Base-by-base conservation (phyloP, 1,140 invertebrate genomes). In the Triops longicaudatus region DNA sequence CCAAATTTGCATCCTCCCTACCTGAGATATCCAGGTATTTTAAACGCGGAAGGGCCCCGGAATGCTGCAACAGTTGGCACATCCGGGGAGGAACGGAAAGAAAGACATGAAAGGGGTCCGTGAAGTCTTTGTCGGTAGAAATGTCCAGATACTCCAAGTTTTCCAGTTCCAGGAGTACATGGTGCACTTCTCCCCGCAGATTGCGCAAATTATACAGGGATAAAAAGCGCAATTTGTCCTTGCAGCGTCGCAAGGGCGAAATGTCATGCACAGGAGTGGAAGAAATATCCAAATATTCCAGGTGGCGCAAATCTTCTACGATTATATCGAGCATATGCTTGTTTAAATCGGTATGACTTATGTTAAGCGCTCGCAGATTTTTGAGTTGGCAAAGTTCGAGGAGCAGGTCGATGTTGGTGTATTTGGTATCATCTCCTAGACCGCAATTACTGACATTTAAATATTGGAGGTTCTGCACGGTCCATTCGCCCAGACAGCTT, bases 281-380 rank as follows among this genome's bases (percentile, higher is more conserved):
- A 42, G 91, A 92, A 79, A 93, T 91, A 81, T 93, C 90, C 43
- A 93, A 82, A 81, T 83, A 88, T 82, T 91, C 89, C 73, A 93
- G 83, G 77, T 86, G 83, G 27, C 87, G 89, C 75, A 93, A 85
- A 85, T 92, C 89, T 81, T 90, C 88, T 77, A 89, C 88, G 77
- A 92, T 86, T 78, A 91, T 89, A 80, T 89, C 87, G 76, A 93
- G 85, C 10, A 88, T 88, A 80, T 89, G 87, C 78, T 87, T 87
- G 82, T 91, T 91, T 79, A 93, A 89, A 82, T 92, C 89, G 44
- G 91, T 92, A 79, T 88, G 86, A 78, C 90, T 89, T 1, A 92
- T 88, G 84, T 92, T 91, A n/a, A 93, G 83, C 72, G 85, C 86
- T 74, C 88, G 88, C 44, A 93, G 83, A 77, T 88, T 88, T 77